Percentiles rank a stretch among this genome's conserved stretches.
phyloP scores from a whole-genome alignment of 2,797 vertebrate species.

The Coregonus ussuriensis region DNA sequence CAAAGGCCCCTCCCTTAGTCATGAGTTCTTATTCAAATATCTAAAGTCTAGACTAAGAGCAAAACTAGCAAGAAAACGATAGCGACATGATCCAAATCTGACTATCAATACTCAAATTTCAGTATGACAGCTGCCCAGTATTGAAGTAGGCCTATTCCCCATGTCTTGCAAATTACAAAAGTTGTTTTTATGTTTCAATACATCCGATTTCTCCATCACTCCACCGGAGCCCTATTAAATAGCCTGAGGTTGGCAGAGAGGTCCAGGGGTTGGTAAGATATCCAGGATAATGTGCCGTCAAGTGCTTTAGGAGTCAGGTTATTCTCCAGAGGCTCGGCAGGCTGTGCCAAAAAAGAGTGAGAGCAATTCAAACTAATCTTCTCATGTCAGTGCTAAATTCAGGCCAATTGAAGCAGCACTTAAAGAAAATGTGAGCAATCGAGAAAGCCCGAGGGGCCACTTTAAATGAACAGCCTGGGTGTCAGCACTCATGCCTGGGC shows the following conservation, averaged over 20 bases:
- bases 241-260: neutral
- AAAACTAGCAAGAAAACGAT: neutral
- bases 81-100: neutral
- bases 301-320: conserved; percentile 29
- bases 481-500: conserved; percentile 51
- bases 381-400: conserved; percentile 52
- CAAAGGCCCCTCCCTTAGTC: too few species aligned
- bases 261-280: conserved; percentile 28
- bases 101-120: neutral
- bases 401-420: conserved; percentile 56
- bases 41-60: neutral
- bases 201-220: neutral
- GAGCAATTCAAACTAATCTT: conserved; percentile 49
- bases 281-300: conserved; percentile 39
- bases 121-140: neutral
- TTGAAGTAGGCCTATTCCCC: neutral
- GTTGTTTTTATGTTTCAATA: neutral
- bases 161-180: neutral
- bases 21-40: too few species aligned
- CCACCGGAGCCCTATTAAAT: neutral
- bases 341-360: conserved; percentile 34
- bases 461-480: conserved; percentile 47
- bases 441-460: conserved; percentile 50
- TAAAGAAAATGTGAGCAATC: conserved; percentile 54
- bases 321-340: conserved; percentile 32